phyloP scores from a whole-genome alignment of 2,797 vertebrate species.

The Rhyacichthys aspro region DNA sequence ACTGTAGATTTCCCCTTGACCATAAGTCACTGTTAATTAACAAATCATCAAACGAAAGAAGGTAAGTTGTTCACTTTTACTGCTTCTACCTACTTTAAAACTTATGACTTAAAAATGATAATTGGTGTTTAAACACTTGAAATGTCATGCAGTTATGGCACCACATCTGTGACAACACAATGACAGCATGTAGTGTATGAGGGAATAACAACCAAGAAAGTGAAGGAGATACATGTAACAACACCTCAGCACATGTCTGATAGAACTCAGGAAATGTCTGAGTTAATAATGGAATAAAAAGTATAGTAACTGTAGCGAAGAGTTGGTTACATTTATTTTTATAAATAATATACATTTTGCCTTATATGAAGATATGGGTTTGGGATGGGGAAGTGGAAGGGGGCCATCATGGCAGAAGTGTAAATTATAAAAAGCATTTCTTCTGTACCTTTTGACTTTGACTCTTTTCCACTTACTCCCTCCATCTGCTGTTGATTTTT shows the following conservation, averaged over 20 bases:
- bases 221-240: too few relatives aligned
- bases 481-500: constrained; percentile 64
- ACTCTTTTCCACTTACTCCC: constrained; percentile 61
- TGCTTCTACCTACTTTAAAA: not conserved
- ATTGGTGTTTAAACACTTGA: too few relatives aligned
- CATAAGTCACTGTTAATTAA: too few relatives aligned
- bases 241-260: too few relatives aligned
- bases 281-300: not conserved
- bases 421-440: constrained; percentile 3
- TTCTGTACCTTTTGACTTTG: constrained; percentile 23
- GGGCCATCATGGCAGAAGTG: not conserved
- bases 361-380: constrained; percentile 11
- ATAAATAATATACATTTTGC: not conserved
- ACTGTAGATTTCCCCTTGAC: too few relatives aligned
- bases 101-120: too few relatives aligned
- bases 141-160: too few relatives aligned
- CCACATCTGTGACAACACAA: too few relatives aligned
- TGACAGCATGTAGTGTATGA: too few relatives aligned
- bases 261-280: too few relatives aligned
- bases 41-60: not conserved
- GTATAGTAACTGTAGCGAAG: not conserved
- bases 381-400: constrained; percentile 5
- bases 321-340: not conserved
- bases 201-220: too few relatives aligned
- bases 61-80: constrained; percentile 2